phyloP scores from a whole-genome alignment of 2,113 vertebrate genomes.

The Grammatotria lemairii region DNA sequence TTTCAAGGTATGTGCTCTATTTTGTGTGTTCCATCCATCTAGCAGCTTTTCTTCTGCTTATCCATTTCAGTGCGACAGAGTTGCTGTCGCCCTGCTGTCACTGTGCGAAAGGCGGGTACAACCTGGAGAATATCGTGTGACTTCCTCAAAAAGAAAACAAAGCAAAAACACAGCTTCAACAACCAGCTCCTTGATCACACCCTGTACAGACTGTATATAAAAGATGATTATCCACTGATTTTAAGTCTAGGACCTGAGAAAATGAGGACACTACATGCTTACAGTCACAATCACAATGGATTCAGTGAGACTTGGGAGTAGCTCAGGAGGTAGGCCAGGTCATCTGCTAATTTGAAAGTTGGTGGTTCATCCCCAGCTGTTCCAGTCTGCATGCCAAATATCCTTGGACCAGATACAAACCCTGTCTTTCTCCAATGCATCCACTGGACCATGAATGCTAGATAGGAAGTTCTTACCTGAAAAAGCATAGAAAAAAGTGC shows the following conservation, averaged over 20 bases:
- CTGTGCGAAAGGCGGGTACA: rapidly evolving
- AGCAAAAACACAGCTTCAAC: background rate
- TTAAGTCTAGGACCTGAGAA: background rate
- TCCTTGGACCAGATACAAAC: background rate
- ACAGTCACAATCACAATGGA: background rate
- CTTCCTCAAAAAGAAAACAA: background rate
- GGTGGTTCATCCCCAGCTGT: background rate
- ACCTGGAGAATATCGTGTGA: background rate
- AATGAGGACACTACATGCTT: background rate
- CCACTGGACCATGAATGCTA: background rate
- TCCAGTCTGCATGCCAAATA: background rate
- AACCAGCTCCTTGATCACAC: background rate
- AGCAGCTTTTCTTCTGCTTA: background rate
- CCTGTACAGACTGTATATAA: background rate
- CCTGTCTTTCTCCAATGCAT: background rate
- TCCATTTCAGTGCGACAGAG: background rate
- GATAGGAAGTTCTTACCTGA: background rate
- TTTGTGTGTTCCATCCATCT: background rate
- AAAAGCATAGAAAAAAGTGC: background rate
- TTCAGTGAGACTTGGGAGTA: background rate
- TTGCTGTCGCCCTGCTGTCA: background rate
- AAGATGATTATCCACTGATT: background rate
- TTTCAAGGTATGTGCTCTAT: background rate
- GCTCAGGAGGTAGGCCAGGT: background rate
- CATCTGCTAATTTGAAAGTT: background rate